A percentile compares a stretch with the other conserved stretches of the same genome.
Evolutionary conservation across 2,113 vertebrate genomes (phyloP).

Genomic region (Sarotherodon lohbergeri): DNA sequence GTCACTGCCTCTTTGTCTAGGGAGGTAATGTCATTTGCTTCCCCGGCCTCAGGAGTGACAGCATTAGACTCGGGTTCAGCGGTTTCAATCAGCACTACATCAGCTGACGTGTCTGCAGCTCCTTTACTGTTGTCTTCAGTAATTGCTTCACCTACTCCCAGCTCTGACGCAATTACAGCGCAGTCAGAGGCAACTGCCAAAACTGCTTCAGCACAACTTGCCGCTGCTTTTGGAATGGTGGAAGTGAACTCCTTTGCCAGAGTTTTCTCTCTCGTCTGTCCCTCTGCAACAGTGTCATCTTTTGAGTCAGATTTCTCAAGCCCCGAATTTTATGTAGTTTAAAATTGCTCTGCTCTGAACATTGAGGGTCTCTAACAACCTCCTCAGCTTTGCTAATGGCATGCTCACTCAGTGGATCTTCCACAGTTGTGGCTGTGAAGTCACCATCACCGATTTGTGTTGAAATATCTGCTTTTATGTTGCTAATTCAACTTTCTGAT

Average conservation of each 20-base stretch:
- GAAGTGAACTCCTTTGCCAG: neutral
- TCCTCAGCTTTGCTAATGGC: neutral
- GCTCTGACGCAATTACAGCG: neutral
- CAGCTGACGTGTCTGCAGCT: neutral
- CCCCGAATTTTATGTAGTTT: neutral
- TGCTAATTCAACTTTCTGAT: neutral
- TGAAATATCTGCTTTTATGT: conserved; percentile 20
- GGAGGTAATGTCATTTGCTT: neutral
- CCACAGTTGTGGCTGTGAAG: neutral
- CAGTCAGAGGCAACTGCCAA: neutral
- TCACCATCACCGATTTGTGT: neutral
- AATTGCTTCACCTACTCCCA: neutral
- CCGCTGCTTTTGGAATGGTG: neutral
- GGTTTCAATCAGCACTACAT: neutral
- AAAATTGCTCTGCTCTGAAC: neutral
- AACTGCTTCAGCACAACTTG: neutral
- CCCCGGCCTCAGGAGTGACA: neutral
- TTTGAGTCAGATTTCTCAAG: neutral
- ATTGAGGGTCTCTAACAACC: neutral
- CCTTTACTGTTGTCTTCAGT: neutral
- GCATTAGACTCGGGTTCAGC: neutral
- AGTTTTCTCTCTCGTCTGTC: neutral
- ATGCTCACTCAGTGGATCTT: neutral
- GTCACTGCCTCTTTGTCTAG: neutral
- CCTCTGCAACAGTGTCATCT: neutral